Conservation (phyloP, 2,113 vertebrate genomes). For the Entelurus aequoreus region DNA sequence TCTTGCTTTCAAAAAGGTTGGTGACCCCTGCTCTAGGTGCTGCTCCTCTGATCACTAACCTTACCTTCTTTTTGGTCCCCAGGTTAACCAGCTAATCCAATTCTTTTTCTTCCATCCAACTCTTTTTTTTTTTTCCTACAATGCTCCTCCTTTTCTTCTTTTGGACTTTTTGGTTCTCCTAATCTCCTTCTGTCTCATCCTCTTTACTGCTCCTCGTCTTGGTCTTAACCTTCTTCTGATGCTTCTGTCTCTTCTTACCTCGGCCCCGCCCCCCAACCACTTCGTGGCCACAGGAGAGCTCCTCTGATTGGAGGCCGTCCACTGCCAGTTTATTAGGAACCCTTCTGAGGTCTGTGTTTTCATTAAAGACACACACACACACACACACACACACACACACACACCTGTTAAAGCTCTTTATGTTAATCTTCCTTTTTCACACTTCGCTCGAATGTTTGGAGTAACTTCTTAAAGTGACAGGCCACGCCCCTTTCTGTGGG, state of each 20-base stretch:
- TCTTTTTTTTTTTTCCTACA: background rate
- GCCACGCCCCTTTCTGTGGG: background rate
- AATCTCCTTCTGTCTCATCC: slow-evolving; percentile 14
- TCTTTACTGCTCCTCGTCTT: background rate
- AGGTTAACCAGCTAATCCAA: background rate
- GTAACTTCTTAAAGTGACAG: background rate
- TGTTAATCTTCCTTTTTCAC: background rate
- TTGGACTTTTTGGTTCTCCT: background rate
- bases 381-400: background rate
- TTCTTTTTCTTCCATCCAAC: too few species aligned
- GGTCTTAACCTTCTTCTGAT: background rate
- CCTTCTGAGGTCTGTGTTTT: background rate
- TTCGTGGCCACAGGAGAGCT: too few species aligned
- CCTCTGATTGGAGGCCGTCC: too few species aligned
- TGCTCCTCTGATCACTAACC: background rate
- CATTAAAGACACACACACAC: background rate
- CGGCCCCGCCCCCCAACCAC: background rate
- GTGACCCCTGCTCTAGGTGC: too few species aligned
- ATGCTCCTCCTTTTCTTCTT: background rate
- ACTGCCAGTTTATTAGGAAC: background rate
- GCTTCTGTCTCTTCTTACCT: background rate
- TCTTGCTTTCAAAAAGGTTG: too few species aligned
- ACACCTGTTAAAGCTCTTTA: background rate
- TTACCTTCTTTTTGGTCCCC: background rate
- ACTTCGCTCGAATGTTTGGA: background rate